These are phyloP conservation scores for Hypothenemus hampei DNA, from an alignment of 1,140 invertebrate genomes.

Conservation along the genomic window DNA sequence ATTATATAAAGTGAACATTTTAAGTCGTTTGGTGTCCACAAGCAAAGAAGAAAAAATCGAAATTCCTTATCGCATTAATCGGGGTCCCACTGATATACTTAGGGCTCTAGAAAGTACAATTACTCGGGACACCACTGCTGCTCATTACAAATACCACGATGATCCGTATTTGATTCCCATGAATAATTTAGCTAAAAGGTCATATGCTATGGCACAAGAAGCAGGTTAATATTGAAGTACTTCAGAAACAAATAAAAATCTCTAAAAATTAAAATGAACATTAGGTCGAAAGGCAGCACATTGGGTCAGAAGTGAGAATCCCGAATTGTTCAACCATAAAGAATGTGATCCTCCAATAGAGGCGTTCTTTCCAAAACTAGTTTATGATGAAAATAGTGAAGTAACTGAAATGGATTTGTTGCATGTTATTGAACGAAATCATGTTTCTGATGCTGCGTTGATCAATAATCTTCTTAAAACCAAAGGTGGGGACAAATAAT, in stretches of 20 bases:
- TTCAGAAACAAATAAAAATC: background rate
- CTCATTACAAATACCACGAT: conserved; percentile 85
- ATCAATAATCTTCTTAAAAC: conserved; percentile 67
- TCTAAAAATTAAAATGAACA: background rate
- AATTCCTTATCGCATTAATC: conserved; percentile 64
- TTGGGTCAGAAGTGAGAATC: conserved; percentile 75
- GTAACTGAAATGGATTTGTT: conserved; percentile 60
- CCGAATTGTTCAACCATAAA: conserved; percentile 66
- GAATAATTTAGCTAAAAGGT: conserved; percentile 66
- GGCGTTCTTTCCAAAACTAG: conserved; percentile 63
- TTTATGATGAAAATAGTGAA: conserved; percentile 65
- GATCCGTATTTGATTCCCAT: conserved; percentile 83
- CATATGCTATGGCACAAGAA: conserved; percentile 75
- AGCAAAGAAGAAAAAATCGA: conserved; percentile 43
- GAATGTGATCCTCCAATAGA: conserved; percentile 67
- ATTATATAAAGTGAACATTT: background rate
- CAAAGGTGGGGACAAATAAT: conserved; percentile 47
- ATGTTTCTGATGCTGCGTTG: conserved; percentile 63
- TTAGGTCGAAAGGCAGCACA: conserved; percentile 67
- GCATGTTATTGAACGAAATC: conserved; percentile 59
- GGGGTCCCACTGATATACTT: conserved; percentile 76
- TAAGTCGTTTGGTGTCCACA: background rate
- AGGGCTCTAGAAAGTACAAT: conserved; percentile 72
- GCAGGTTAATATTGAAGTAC: conserved; percentile 55
- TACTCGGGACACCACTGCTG: conserved; percentile 67